Evolutionary conservation across 2,888 invertebrate genomes (phyloP).

Genomic region (Rhodophaea formosa): DNA sequence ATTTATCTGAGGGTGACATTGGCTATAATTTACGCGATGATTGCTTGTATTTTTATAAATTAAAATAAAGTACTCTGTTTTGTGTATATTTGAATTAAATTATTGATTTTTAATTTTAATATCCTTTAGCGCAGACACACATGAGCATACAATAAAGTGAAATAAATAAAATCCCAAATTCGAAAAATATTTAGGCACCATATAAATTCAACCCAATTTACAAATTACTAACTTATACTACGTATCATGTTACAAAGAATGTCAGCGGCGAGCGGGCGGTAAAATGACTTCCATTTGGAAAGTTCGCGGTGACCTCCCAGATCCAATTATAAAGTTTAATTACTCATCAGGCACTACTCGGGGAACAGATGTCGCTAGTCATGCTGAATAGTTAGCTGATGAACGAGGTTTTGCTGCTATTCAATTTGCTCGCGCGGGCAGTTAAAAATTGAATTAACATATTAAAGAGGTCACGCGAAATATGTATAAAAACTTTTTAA

Average conservation of each 20-base stretch:
- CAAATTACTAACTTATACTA: constrained; percentile 6
- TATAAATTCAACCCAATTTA: no score
- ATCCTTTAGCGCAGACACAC: no score
- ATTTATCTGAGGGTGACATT: no score
- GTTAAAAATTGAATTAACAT: constrained; percentile 23
- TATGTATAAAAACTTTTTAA: not conserved
- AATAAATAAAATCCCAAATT: no score
- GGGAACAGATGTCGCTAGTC: constrained; percentile 31
- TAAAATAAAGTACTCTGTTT: no score
- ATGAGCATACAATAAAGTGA: no score
- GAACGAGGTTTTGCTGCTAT: constrained; percentile 19
- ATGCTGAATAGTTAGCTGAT: constrained; percentile 17
- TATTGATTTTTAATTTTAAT: no score
- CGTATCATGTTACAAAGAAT: constrained; percentile 14
- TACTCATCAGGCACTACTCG: constrained; percentile 36
- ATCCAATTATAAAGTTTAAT: constrained; percentile 61
- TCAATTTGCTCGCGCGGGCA: constrained; percentile 21
- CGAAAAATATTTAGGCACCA: no score
- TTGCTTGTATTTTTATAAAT: no score
- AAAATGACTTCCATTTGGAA: constrained; percentile 18
- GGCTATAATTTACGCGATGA: no score
- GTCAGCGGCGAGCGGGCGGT: not conserved
- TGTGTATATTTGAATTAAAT: no score
- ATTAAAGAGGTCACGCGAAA: not conserved
- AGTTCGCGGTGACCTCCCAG: constrained; percentile 35